phyloP scores from a whole-genome alignment of 2,113 vertebrate species.

The Lichenostomus cassidix region DNA sequence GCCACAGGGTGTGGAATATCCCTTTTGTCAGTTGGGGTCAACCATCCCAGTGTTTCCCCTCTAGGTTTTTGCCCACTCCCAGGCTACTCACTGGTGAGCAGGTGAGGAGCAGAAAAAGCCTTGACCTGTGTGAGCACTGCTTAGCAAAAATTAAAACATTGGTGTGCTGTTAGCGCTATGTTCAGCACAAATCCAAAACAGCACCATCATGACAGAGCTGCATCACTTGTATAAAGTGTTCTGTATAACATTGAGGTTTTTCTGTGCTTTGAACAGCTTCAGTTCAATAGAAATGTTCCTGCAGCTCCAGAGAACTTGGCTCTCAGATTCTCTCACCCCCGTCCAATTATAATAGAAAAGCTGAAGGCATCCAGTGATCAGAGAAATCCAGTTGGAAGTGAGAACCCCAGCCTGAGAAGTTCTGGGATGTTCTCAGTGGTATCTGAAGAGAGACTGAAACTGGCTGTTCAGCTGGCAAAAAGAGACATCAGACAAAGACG shows the following conservation, averaged over 20 bases:
- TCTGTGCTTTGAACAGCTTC: constrained; percentile 75
- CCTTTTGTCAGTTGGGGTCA: neutral
- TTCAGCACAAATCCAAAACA: neutral
- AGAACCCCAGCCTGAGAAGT: constrained; percentile 49
- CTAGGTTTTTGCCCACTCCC: neutral
- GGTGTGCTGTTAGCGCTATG: neutral
- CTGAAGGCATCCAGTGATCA: constrained; percentile 48
- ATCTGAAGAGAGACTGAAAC: constrained; percentile 87
- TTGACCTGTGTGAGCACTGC: neutral
- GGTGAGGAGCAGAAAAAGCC: neutral
- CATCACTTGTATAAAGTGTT: neutral
- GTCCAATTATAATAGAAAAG: constrained; percentile 88
- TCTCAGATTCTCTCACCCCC: constrained; percentile 73
- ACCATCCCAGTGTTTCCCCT: neutral
- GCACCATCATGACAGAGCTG: neutral
- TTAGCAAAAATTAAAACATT: neutral
- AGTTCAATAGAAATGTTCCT: constrained; percentile 82
- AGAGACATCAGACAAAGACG: constrained; percentile 82
- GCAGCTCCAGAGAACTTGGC: constrained; percentile 77
- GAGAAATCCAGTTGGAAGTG: neutral
- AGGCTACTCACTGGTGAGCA: neutral
- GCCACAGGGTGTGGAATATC: neutral
- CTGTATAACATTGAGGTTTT: neutral
- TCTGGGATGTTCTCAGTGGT: constrained; percentile 82
- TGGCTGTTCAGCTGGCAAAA: constrained; percentile 85